Conservation (phyloP, 1,140 invertebrate genomes). For the Sarcophaga bullata region DNA sequence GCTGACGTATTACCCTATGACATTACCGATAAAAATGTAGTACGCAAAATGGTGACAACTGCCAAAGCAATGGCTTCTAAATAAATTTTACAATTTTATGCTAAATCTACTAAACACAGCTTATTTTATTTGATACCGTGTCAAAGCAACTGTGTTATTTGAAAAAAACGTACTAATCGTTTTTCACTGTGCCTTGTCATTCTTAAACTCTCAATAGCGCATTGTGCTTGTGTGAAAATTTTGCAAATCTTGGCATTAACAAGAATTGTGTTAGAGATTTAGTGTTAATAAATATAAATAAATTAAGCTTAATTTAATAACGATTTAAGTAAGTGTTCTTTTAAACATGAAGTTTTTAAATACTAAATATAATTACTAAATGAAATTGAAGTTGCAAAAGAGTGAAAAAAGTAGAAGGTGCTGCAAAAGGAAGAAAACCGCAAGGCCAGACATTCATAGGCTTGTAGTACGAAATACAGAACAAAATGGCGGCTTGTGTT, state of each 20-base stretch:
- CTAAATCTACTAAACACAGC: too few species aligned
- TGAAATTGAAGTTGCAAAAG: not conserved
- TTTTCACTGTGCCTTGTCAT: not conserved
- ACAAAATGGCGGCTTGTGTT: conserved; percentile 26
- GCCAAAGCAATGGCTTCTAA: conserved; percentile 55
- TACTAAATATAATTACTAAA: not conserved
- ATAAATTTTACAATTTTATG: not conserved
- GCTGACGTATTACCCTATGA: conserved; percentile 57
- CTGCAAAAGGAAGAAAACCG: conserved; percentile 16
- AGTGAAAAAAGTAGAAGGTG: not conserved
- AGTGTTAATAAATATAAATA: not conserved
- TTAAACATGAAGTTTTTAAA: not conserved
- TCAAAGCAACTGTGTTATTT: conserved; percentile 9
- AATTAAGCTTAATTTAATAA: not conserved
- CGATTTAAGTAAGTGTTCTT: not conserved
- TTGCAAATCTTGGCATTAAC: conserved; percentile 4
- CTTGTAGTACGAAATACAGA: not conserved
- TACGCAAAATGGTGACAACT: conserved; percentile 60
- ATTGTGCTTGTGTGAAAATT: not conserved
- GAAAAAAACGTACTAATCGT: not conserved
- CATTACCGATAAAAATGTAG: conserved; percentile 54
- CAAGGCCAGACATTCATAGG: conserved; percentile 16
- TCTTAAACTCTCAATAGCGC: not conserved
- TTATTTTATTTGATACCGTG: not conserved
- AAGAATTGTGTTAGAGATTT: not conserved